Conservation (phyloP, 2,888 invertebrate genomes). For the Ceratothoa steindachneri region DNA sequence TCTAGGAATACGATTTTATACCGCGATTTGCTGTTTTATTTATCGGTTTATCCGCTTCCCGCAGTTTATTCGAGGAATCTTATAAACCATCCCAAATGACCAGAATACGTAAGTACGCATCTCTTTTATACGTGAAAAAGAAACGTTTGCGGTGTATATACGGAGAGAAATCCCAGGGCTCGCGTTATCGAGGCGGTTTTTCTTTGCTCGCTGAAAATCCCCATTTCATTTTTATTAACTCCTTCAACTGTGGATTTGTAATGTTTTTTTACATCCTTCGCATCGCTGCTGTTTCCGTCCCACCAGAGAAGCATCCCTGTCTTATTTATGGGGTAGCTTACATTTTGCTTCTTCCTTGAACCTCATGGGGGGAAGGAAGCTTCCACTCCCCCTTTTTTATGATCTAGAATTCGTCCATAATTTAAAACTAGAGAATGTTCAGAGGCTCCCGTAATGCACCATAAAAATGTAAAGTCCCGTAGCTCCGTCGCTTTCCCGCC, state of each 20-base stretch:
- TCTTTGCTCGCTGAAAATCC: background rate
- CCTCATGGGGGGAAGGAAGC: background rate
- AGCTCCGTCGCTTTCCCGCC: background rate
- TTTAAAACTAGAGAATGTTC: slow-evolving; percentile 11
- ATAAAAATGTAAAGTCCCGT: slow-evolving; percentile 10
- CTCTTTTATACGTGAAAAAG: too few relatives aligned
- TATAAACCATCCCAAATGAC: too few relatives aligned
- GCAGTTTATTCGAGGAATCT: too few relatives aligned
- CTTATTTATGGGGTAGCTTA: background rate
- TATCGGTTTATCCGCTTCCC: background rate
- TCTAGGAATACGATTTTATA: background rate
- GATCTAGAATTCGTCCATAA: slow-evolving; percentile 9
- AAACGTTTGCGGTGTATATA: too few relatives aligned
- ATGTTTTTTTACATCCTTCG: slow-evolving; percentile 3
- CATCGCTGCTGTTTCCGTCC: background rate
- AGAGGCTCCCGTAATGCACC: slow-evolving; percentile 3
- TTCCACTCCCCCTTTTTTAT: background rate
- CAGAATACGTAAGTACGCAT: too few relatives aligned
- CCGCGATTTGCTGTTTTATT: background rate
- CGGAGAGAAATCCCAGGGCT: too few relatives aligned
- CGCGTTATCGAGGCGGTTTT: too few relatives aligned
- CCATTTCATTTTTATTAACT: slow-evolving; percentile 6
- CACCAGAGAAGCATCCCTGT: background rate
- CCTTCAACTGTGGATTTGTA: slow-evolving; percentile 3
- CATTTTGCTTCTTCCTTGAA: background rate